phyloP scores from a whole-genome alignment of 2,888 invertebrate genomes.

The Drosophila meridionalis region DNA sequence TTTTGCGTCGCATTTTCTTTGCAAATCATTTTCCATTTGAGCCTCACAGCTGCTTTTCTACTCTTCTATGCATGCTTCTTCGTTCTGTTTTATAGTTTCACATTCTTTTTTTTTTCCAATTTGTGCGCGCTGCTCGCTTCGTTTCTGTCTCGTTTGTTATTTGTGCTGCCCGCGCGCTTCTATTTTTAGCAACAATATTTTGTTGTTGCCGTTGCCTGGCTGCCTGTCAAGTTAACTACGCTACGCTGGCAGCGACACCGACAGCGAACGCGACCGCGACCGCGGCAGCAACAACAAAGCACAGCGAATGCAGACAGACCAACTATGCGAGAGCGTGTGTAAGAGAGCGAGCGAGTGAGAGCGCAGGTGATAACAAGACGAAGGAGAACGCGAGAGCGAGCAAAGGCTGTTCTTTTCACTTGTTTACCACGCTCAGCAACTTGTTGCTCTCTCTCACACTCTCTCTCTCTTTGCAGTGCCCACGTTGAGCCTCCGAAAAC shows the following conservation, averaged over 20 bases:
- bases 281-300: slow-evolving; percentile 43
- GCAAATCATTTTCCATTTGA: slow-evolving; percentile 63
- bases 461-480: slow-evolving; percentile 29
- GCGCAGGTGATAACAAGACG: slow-evolving; percentile 69
- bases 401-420: slow-evolving; percentile 39
- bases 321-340: slow-evolving; percentile 54
- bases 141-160: slow-evolving; percentile 68
- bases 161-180: slow-evolving; percentile 68
- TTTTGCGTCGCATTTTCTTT: slow-evolving; percentile 72
- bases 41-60: slow-evolving; percentile 52
- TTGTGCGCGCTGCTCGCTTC: slow-evolving; percentile 46
- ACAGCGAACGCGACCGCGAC: slow-evolving; percentile 55
- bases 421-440: slow-evolving; percentile 44
- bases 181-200: slow-evolving; percentile 71
- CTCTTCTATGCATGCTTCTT: slow-evolving; percentile 37
- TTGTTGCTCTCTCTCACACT: slow-evolving; percentile 43
- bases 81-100: slow-evolving; percentile 50
- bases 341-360: slow-evolving; percentile 18
- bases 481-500: slow-evolving; percentile 43
- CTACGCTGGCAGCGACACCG: slow-evolving; percentile 65
- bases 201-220: slow-evolving; percentile 51
- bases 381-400: slow-evolving; percentile 20
- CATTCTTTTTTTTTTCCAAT: slow-evolving; percentile 59
- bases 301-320: slow-evolving; percentile 53
- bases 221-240: slow-evolving; percentile 71